A percentile compares a stretch with the other conserved stretches of the same genome.
Conservation (phyloP, 2,888 invertebrate genomes). For the Apantesis nais region DNA sequence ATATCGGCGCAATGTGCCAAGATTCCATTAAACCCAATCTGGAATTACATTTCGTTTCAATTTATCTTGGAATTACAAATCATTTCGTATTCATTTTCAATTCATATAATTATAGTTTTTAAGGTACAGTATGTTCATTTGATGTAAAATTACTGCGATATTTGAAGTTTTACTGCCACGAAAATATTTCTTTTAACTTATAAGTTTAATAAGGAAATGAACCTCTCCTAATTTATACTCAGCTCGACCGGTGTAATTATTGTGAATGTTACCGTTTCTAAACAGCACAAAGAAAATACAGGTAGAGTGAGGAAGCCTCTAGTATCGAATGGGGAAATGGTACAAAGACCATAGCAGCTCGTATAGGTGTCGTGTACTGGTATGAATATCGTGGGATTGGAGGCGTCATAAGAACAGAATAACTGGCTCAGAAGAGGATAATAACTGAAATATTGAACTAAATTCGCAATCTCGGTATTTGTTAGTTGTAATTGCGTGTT, state of each 20-base stretch:
- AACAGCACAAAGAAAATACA: no score
- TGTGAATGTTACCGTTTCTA: no score
- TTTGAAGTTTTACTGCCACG: neutral
- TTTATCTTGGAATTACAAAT: constrained; percentile 14
- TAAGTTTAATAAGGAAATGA: no score
- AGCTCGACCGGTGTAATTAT: no score
- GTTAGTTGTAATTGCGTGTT: neutral
- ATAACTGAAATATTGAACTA: neutral
- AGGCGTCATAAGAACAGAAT: no score
- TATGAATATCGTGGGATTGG: no score
- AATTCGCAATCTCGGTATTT: neutral
- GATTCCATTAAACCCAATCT: constrained; percentile 13
- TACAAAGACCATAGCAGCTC: no score
- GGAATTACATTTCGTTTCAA: constrained; percentile 17
- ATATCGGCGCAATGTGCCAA: constrained; percentile 18
- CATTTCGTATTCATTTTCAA: constrained; percentile 17
- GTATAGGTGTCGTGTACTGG: no score
- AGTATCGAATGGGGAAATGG: no score
- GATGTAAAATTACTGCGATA: neutral
- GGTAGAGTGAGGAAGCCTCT: no score
- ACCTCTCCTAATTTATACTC: no score
- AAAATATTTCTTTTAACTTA: neutral
- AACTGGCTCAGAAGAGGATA: no score
- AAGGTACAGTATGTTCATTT: neutral
- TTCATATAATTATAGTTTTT: constrained; percentile 10